These are phyloP conservation scores for Tetheella fluctuosa DNA, from an alignment of 2,888 invertebrate genomes.

Conservation along the genomic window DNA sequence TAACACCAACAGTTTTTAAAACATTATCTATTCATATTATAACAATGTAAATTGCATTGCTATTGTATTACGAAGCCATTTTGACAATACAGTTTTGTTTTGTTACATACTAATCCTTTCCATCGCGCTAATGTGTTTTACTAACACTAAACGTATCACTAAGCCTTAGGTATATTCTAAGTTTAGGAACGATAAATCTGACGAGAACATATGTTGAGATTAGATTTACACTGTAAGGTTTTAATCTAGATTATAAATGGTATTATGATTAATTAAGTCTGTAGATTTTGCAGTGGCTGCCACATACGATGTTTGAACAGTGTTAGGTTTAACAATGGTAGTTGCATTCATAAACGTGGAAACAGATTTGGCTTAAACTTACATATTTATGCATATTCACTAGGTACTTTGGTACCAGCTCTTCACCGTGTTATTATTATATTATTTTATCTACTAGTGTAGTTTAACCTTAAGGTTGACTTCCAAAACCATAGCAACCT, in stretches of 20 bases:
- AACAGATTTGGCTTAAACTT: neutral
- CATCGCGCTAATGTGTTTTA: neutral
- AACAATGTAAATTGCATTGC: neutral
- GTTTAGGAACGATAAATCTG: neutral
- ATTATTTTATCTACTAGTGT: too few species aligned
- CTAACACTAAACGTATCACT: neutral
- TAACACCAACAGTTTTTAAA: neutral
- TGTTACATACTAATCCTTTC: constrained; percentile 5
- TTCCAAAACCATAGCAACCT: too few species aligned
- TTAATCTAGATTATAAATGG: constrained; percentile 2
- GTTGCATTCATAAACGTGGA: neutral
- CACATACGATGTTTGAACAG: too few species aligned
- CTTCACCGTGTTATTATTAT: too few species aligned
- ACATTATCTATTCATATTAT: neutral
- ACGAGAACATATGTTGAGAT: neutral
- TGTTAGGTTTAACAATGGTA: neutral
- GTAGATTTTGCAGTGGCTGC: neutral
- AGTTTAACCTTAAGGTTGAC: too few species aligned
- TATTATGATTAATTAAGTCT: neutral
- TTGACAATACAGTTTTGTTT: neutral
- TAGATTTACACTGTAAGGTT: neutral
- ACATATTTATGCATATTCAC: neutral
- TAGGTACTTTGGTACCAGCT: too few species aligned
- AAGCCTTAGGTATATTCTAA: neutral
- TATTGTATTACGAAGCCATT: neutral